Evolutionary conservation across 2,888 invertebrate species (phyloP).

Genomic region (Dromius quadrimaculatus): DNA sequence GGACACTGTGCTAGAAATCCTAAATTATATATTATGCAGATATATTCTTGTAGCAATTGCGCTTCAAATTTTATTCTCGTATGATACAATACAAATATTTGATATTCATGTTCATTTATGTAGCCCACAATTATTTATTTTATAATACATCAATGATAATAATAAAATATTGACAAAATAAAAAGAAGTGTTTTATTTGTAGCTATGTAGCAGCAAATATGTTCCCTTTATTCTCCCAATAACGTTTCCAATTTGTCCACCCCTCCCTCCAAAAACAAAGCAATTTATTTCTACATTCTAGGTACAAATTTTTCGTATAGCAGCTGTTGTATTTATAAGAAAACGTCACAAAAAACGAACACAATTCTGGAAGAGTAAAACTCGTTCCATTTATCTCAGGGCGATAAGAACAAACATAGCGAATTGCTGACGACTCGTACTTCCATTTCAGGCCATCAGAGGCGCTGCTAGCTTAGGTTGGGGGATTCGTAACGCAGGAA

Average conservation of each 20-base stretch:
- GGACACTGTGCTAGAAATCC: too few relatives aligned
- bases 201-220: too few relatives aligned
- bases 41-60: too few relatives aligned
- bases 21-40: too few relatives aligned
- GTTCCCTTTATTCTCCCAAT: too few relatives aligned
- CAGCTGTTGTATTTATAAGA: slow-evolving; percentile 13
- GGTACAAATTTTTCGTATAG: slow-evolving; percentile 1
- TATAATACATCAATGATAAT: too few relatives aligned
- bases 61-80: too few relatives aligned
- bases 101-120: too few relatives aligned
- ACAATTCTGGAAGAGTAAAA: background rate
- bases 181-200: too few relatives aligned
- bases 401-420: slow-evolving; percentile 36
- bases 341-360: slow-evolving; percentile 7
- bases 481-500: slow-evolving; percentile 50
- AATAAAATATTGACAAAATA: too few relatives aligned
- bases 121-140: too few relatives aligned
- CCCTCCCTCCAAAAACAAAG: background rate
- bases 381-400: slow-evolving; percentile 5
- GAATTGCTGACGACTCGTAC: slow-evolving; percentile 12
- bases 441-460: background rate
- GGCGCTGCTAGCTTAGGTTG: background rate
- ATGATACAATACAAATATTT: too few relatives aligned
- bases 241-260: background rate
- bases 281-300: background rate